Evolutionary conservation across 2,113 vertebrate species (phyloP).

Genomic region (Syngnathus scovelli): DNA sequence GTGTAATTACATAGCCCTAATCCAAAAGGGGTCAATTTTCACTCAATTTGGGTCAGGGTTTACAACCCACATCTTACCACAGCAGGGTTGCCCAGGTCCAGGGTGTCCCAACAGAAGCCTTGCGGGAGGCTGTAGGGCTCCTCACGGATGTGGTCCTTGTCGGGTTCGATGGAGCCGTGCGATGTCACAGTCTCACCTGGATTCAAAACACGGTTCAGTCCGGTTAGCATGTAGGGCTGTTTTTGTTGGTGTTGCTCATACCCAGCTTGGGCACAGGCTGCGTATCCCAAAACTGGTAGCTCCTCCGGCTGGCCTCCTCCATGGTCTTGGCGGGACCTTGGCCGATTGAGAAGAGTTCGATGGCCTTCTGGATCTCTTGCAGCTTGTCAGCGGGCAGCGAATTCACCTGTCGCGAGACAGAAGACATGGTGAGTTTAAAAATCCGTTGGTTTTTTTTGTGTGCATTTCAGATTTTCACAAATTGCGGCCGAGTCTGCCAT

Average conservation of each 20-base stretch:
- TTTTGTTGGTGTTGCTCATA: slow-evolving; percentile 42
- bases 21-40: no score
- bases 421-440: neutral
- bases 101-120: slow-evolving; percentile 93
- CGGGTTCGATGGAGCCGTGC: slow-evolving; percentile 89
- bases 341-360: slow-evolving; percentile 93
- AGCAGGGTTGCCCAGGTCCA: slow-evolving; percentile 84
- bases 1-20: no score
- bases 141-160: slow-evolving; percentile 91
- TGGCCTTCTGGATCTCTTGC: slow-evolving; percentile 99
- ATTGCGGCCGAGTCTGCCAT: no score
- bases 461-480: no score
- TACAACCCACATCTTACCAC: slow-evolving; percentile 76
- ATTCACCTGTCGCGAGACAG: slow-evolving; percentile 76
- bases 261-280: slow-evolving; percentile 96
- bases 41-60: no score
- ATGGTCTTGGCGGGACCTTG: slow-evolving; percentile 97
- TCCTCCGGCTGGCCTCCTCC: slow-evolving; percentile 95
- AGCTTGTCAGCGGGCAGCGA: slow-evolving; percentile 93
- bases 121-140: slow-evolving; percentile 94
- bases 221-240: neutral
- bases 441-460: no score
- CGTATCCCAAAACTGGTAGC: slow-evolving; percentile 99
- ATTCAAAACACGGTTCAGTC: slow-evolving; percentile 13
- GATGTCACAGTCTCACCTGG: slow-evolving; percentile 92